Base-by-base conservation (phyloP, 1,140 invertebrate species). In the Nixonia krombeini region DNA sequence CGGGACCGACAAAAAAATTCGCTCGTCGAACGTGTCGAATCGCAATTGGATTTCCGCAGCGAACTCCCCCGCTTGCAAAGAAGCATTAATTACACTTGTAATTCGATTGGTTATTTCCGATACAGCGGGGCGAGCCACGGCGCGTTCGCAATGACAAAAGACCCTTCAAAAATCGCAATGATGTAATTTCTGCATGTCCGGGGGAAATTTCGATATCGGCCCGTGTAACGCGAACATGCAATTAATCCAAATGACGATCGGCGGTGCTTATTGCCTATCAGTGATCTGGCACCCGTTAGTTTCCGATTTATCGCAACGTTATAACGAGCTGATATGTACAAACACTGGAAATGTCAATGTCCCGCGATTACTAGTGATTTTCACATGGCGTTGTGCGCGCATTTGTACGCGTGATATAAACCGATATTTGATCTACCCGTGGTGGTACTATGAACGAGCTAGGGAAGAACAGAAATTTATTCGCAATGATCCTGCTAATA, bases 201-300 rank as follows among this genome's bases (percentile, higher is more conserved):
- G 49, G 47, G 58, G 58, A 57, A 57, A 53, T 58, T 62, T 57
- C 40, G 53, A 53, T 68, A 53, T 44, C 37, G 53, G 23, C 18
- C 26, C 31, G 38, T 2, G 35, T 67, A 35, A 67, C 46, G 23
- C 44, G 33, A 51, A 8, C 61, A 52, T 28, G 47, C 52, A 62
- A 68, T 68, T 68, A 62, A 68, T 68, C 65, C 58, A 57, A 58
- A 62, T 53, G 53, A 68, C 58, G 65, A 62, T 62, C 47, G 52
- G 61, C 35, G 58, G 53, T 58, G 33, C 50, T 63, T 47, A 59
- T 58, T 58, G 50, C 49, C 17, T 69, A 69, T 63, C 65, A 45
- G 56, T 55, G 53, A 69, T 69, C 65, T 53, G 58, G 31, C 53
- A 63, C 26, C 53, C 25, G 58, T 63, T 58, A 50, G 65, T 63